Evolutionary conservation across 1,140 invertebrate species (phyloP).

Genomic region (Bombus haemorrhoidalis): DNA sequence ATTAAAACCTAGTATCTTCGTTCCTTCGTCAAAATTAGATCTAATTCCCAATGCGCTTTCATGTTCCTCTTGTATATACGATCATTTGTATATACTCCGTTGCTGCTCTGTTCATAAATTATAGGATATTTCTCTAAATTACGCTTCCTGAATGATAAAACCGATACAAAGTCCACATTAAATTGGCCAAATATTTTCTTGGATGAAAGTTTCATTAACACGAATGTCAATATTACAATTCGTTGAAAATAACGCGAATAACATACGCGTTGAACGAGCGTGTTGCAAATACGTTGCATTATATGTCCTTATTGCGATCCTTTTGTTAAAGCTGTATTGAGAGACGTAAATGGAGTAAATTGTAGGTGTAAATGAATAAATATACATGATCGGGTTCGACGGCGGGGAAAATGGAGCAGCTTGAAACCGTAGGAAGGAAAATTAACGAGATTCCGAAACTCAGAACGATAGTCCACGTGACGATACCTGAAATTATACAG

Average conservation of each 20-base stretch:
- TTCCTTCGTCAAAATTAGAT: neutral
- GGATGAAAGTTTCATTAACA: neutral
- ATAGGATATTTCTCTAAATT: neutral
- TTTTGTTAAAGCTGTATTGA: no score
- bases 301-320: no score
- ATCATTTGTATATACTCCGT: neutral
- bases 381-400: neutral
- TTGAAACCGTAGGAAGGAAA: conserved; percentile 39
- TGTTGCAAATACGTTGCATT: no score
- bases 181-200: neutral
- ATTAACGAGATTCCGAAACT: conserved; percentile 66
- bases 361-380: neutral
- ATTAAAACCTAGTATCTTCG: neutral
- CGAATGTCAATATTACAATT: no score
- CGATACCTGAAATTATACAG: conserved; percentile 61
- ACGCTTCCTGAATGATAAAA: neutral
- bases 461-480: conserved; percentile 49
- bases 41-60: neutral
- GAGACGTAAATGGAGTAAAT: no score
- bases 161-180: neutral
- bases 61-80: neutral
- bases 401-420: conserved; percentile 33
- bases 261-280: no score
- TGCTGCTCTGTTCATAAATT: neutral
- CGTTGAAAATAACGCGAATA: no score